Evolutionary conservation across 2,888 invertebrate species (phyloP), one percentile per base, ranked within the genome.

Genomic region (Mimachlamys varia): DNA sequence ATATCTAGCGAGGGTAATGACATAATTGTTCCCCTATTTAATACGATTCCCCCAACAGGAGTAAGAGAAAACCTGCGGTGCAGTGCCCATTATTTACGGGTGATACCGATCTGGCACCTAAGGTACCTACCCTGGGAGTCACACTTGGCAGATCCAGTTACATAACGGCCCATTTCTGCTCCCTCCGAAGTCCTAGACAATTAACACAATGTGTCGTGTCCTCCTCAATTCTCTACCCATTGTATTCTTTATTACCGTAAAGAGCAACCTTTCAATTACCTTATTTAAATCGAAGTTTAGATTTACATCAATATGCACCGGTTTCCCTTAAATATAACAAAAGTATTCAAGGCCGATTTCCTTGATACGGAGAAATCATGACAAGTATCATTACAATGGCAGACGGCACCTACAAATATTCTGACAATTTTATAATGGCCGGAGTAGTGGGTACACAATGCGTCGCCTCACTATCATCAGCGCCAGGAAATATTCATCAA

Each of bases 241-340:
- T 76, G 76, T 76, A 76, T 27, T 76, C 76, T 76, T 76, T 76
- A 76, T 27, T 76, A 33, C 76, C 76, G 13, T 76, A 76, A 76
- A 76, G 76, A 76, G 33, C 76, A 76, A 76, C 76, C 33, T 76
- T 76, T 76, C 76, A 76, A 76, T 76, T 76, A 76, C 76, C 76
- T 76, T 76, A 76, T 76, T 76, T 27, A 33, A 76, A 76, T 76
- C 76, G 27, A 33, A 76, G 76, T 76, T 76, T 76, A 76, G 76
- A 76, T 76, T 76, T 76, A 76, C 76, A 76, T 76, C 76, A 33
- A 33, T 33, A 10, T 76, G 76, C 76, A 76, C 76, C 76, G 27
- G 33, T 76, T 76, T 27, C 76, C 76, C 76, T 76, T 76, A 33
- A 27, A 33, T 27, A 27, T 12, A 27, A 27, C 15, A 62, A 76